Evolutionary conservation across 1,140 invertebrate genomes (phyloP), one percentile per base, ranked within the genome.

Genomic region (Trachymyrmex septentrionalis): DNA sequence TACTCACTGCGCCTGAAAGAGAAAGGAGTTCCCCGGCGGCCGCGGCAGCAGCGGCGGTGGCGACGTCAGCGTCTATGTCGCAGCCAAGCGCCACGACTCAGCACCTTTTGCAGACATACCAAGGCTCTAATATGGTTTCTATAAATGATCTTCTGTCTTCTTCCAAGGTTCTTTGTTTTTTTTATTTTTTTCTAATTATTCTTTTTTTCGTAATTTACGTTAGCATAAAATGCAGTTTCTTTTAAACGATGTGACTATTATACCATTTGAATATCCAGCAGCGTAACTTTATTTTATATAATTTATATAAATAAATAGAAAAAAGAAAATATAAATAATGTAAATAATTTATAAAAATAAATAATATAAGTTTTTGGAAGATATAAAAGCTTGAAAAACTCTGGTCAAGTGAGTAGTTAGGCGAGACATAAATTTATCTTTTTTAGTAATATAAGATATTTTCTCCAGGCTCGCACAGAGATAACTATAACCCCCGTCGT

Each of bases 1-100:
- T 98, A 87, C 95, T 98, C 85, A 98, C 97, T 44, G 97, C 97
- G 69, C 96, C 96, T 12, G 96, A 97, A 91, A 94, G 96, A 88
- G 93, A 95, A 27, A 92, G 95, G 86, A 93, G 82, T 78, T 90
- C 89, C 30, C 89, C 93, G 3, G 87, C 90, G 9, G 87, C 91
- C 1, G 63, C 66, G 38, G 78, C 86, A 63, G 71, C 76, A 53
- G 71, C 81, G 24, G 81, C 27, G 9, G 30, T 85, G 19, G 80
- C 92, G n/a, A 87, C 88, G 27, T 44, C 64, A 48, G 90, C 88
- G 38, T 85, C 92, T 44, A 88, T 89, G 53, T 88, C 92, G 53
- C 93, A 94, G 85, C 94, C 92, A 93, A 93, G 86, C 30, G 82
- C 91, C 27, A 78, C 91, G 30, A 88, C 92, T 6, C 94, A 95